Evolutionary conservation across 2,888 invertebrate species (phyloP), one percentile per base, ranked within the genome.

Genomic region (Lochmaea capreae): DNA sequence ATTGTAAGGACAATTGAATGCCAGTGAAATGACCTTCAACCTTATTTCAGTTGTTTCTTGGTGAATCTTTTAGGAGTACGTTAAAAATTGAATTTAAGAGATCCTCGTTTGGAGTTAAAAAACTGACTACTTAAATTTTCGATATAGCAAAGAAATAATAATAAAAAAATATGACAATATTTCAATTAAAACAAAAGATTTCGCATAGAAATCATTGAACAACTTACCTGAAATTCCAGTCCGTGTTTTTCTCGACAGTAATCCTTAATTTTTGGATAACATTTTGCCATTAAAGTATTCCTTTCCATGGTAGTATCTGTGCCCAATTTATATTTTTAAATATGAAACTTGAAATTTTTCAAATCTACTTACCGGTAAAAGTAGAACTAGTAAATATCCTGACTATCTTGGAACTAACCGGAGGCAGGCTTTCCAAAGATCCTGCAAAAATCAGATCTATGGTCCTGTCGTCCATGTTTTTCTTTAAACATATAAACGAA

Each of bases 361-460:
- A 46, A 52, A 61, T 12, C 26, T 42, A 65, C 80, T 87, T 88
- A 97, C 98, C 98, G 83, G 99, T 99, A 84, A 99, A 99, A 0
- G 99, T 99, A 0, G 98, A 99, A 84, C 97, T 98, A 76, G 98
- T 98, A 86, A 99, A 99, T 82, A 99, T 99, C 80, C 99, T 91
- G 39, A 99, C 99, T 84, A 99, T 97, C 90, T 98, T 98, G 58
- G 98, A 98, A 88, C 97, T 97, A 78, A 99, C 97, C 0, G 97
- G 95, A 0, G 98, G 98, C 80, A 99, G 88, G 66, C 93, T 92
- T 85, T 95, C 94, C 80, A 97, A 88, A 0, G 95, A 94, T 26
- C 97, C 97, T 42, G 92, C 91, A 88, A 97, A 97, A 83, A 97
- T 97, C 70, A 94, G 91, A 87, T 97, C 97, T 46, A 97, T 93